phyloP scores from a whole-genome alignment of 2,113 vertebrate genomes.

The Anguilla japonica region DNA sequence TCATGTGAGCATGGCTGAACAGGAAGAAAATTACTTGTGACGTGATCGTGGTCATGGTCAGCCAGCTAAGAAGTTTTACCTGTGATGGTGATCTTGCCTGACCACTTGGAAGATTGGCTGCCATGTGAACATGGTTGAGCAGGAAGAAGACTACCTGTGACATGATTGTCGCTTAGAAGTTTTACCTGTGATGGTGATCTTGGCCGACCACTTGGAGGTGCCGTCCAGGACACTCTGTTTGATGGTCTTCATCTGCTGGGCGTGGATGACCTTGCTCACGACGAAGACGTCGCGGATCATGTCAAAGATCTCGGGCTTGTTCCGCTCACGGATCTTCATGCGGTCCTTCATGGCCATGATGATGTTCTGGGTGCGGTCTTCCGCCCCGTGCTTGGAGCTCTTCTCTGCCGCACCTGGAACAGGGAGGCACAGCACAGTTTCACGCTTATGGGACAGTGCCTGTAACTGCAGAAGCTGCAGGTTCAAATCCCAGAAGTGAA shows the following conservation, averaged over 20 bases:
- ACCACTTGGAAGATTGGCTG: too few relatives aligned
- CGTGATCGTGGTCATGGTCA: neutral
- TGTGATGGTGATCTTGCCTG: too few relatives aligned
- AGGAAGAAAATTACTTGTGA: too few relatives aligned
- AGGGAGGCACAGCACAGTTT: neutral
- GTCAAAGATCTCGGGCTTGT: conserved; percentile 98
- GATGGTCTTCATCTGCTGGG: conserved; percentile 95
- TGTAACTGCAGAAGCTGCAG: too few relatives aligned
- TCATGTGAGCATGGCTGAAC: too few relatives aligned
- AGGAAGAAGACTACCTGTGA: too few relatives aligned
- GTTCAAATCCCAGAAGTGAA: too few relatives aligned
- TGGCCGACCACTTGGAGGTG: conserved; percentile 98
- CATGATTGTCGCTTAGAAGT: too few relatives aligned
- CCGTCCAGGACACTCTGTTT: conserved; percentile 98
- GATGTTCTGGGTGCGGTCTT: conserved; percentile 96
- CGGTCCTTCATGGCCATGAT: conserved; percentile 99
- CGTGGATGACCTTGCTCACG: conserved; percentile 82
- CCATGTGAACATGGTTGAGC: too few relatives aligned
- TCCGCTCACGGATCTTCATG: conserved; percentile 97
- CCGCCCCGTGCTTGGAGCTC: conserved; percentile 93
- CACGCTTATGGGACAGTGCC: too few relatives aligned
- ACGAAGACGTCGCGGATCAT: conserved; percentile 90
- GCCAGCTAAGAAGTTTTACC: too few relatives aligned
- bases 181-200: conserved; percentile 86
- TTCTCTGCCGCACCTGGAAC: conserved; percentile 91